These are phyloP conservation scores for Drosophila sturtevanti DNA, from an alignment of 1,140 invertebrate species.

Conservation along the genomic window DNA sequence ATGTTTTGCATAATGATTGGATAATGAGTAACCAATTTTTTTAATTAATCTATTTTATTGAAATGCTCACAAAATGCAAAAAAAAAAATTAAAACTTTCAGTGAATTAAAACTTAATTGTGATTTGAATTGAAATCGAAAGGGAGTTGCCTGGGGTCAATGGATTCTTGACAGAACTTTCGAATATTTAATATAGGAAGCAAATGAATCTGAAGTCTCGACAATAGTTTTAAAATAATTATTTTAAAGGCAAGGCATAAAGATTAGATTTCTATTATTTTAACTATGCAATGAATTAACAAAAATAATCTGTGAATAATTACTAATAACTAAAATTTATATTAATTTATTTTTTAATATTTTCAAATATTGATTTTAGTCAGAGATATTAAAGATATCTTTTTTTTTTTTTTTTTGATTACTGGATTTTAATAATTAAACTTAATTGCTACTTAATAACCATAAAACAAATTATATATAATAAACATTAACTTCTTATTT, in stretches of 20 bases:
- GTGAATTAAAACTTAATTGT: constrained; percentile 32
- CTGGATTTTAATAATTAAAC: too few relatives aligned
- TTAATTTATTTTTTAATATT: background rate
- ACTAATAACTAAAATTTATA: background rate
- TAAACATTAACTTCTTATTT: too few relatives aligned
- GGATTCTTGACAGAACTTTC: constrained; percentile 31
- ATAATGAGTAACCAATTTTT: constrained; percentile 48
- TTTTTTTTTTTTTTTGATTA: too few relatives aligned
- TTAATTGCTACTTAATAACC: too few relatives aligned
- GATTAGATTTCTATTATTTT: background rate
- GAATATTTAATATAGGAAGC: constrained; percentile 9
- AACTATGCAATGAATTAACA: background rate
- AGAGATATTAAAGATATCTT: too few relatives aligned
- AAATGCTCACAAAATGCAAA: constrained; percentile 40
- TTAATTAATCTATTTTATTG: constrained; percentile 58
- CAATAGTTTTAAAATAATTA: background rate
- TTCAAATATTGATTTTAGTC: too few relatives aligned
- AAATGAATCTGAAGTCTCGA: background rate
- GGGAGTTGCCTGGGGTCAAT: constrained; percentile 44
- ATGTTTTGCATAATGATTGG: constrained; percentile 30
- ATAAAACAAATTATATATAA: too few relatives aligned
- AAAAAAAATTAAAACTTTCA: constrained; percentile 22
- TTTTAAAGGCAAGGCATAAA: background rate
- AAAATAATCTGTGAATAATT: background rate
- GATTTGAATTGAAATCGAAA: constrained; percentile 50